Conservation (phyloP, 37 sponge, comb jelly and placozoan species). For the Diacarnus erythraeanus region DNA sequence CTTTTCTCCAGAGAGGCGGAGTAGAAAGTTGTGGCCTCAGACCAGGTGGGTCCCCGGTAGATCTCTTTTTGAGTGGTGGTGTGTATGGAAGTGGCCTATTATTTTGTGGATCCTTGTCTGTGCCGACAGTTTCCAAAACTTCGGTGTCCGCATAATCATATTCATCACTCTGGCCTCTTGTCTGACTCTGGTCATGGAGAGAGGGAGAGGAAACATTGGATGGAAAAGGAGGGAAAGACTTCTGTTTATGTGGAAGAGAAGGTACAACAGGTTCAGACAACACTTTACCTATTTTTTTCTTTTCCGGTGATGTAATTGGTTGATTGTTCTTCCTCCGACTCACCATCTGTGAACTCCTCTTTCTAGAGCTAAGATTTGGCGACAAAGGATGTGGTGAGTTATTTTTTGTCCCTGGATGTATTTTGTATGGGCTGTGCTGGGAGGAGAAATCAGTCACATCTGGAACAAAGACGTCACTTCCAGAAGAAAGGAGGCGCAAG, state of each 20-base stretch:
- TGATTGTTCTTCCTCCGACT: too few relatives aligned
- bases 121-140: background rate
- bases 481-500: background rate
- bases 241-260: too few relatives aligned
- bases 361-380: background rate
- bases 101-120: too few relatives aligned
- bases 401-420: background rate
- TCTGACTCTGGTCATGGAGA: background rate
- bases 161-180: background rate
- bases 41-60: too few relatives aligned
- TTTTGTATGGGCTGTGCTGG: background rate
- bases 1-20: background rate
- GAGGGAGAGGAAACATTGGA: constrained; percentile 6
- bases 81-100: too few relatives aligned
- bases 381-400: background rate
- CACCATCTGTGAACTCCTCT: background rate
- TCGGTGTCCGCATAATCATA: background rate
- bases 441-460: background rate
- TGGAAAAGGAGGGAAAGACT: background rate
- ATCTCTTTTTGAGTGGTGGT: too few relatives aligned
- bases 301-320: too few relatives aligned
- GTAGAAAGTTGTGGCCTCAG: too few relatives aligned
- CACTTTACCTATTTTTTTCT: background rate
- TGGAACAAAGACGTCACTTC: background rate
- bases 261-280: background rate